Conservation (phyloP, 2,797 vertebrate genomes). For the Anas georgica region DNA sequence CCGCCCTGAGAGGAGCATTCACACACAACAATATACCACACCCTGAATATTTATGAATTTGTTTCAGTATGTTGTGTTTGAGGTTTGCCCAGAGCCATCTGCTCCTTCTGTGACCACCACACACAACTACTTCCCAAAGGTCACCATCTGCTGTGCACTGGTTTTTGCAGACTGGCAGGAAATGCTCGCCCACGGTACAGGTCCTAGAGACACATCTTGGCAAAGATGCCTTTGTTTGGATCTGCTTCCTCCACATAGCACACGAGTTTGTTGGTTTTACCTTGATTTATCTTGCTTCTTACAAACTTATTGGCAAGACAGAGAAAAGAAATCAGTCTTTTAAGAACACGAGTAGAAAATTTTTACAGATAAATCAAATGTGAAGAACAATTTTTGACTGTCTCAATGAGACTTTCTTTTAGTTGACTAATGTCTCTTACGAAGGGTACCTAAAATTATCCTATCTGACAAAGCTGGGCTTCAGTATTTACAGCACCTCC, state of each 20-base stretch:
- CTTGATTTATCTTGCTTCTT: neutral
- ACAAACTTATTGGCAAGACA: neutral
- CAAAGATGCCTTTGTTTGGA: neutral
- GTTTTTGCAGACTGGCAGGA: conserved; percentile 26
- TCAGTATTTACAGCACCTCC: neutral
- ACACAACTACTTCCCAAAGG: conserved; percentile 54
- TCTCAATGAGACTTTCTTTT: neutral
- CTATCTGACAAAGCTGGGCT: neutral
- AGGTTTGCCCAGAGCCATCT: conserved; percentile 54
- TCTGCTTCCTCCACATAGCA: neutral
- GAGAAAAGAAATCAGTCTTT: neutral
- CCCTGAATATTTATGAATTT: conserved; percentile 35
- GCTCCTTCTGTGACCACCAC: conserved; percentile 38
- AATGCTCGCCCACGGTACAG: neutral
- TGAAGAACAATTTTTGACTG: neutral
- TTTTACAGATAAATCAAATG: neutral
- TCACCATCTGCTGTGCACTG: conserved; percentile 59
- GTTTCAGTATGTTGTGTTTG: neutral
- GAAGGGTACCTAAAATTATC: neutral
- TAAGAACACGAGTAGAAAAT: neutral
- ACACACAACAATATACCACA: neutral
- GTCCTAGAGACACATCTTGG: conserved; percentile 12
- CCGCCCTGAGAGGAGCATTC: neutral
- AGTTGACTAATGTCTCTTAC: neutral
- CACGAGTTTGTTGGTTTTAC: neutral